Evolutionary conservation across 2,797 vertebrate genomes (phyloP).

Genomic region (Muraenolepis orangiensis): DNA sequence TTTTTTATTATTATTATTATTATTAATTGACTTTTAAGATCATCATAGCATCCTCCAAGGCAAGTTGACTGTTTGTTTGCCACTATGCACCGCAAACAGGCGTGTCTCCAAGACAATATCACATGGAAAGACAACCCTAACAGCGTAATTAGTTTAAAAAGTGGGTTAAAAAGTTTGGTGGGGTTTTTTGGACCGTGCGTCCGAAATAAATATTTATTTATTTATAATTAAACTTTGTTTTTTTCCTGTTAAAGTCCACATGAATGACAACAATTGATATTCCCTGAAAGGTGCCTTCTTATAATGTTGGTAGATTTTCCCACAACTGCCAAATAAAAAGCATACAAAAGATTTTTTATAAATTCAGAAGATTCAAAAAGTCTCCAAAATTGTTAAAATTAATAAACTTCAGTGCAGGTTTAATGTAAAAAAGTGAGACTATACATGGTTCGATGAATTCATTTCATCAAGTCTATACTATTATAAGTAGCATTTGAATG

Average conservation of each 20-base stretch:
- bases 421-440: background rate
- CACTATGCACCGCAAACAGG: background rate
- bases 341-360: background rate
- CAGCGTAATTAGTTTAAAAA: no score
- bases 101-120: slow-evolving; percentile 12
- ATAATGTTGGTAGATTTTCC: slow-evolving; percentile 35
- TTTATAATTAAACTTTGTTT: slow-evolving; percentile 2
- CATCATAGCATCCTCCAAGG: background rate
- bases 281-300: slow-evolving; percentile 64
- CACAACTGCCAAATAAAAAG: slow-evolving; percentile 25
- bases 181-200: background rate
- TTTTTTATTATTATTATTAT: background rate
- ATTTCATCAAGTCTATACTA: slow-evolving; percentile 28
- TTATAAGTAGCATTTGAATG: slow-evolving; percentile 60
- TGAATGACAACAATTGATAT: slow-evolving; percentile 42
- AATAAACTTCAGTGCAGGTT: background rate
- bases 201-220: background rate
- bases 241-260: slow-evolving; percentile 32
- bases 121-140: slow-evolving; percentile 19
- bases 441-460: background rate
- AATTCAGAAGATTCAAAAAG: background rate
- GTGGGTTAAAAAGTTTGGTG: no score
- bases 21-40: background rate
- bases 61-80: background rate
- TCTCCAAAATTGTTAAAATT: background rate